Evolutionary conservation across 1,140 invertebrate genomes (phyloP).

Genomic region (Trachymyrmex septentrionalis): DNA sequence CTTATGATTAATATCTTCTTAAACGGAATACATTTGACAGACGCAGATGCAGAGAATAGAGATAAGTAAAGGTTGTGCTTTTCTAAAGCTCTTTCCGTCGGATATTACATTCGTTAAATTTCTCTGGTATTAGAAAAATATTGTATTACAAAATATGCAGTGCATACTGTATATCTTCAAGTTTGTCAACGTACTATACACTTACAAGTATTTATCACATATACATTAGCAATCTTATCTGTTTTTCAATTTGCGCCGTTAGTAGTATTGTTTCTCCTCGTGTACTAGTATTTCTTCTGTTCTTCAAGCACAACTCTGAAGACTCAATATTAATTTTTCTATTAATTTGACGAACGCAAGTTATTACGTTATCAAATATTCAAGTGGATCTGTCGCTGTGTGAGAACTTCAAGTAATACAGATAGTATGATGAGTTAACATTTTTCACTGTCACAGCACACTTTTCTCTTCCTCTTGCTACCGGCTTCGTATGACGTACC

Average conservation of each 20-base stretch:
- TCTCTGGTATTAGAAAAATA: background rate
- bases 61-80: background rate
- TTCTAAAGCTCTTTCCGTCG: background rate
- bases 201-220: background rate
- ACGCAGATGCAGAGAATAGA: background rate
- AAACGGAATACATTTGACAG: background rate
- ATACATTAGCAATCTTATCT: background rate
- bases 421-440: background rate
- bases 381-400: background rate
- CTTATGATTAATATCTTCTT: background rate
- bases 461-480: background rate
- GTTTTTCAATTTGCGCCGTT: conserved; percentile 7
- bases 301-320: background rate
- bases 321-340: background rate
- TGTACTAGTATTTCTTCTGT: background rate
- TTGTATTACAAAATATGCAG: background rate
- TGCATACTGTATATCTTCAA: background rate
- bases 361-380: background rate
- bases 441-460: conserved; percentile 8
- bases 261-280: background rate
- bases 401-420: background rate
- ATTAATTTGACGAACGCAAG: background rate
- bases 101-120: background rate
- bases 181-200: background rate
- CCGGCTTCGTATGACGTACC: background rate